Evolutionary conservation across 1,140 invertebrate genomes (phyloP), one percentile per base, ranked within the genome.

Genomic region (Pristionchus pacificus): DNA sequence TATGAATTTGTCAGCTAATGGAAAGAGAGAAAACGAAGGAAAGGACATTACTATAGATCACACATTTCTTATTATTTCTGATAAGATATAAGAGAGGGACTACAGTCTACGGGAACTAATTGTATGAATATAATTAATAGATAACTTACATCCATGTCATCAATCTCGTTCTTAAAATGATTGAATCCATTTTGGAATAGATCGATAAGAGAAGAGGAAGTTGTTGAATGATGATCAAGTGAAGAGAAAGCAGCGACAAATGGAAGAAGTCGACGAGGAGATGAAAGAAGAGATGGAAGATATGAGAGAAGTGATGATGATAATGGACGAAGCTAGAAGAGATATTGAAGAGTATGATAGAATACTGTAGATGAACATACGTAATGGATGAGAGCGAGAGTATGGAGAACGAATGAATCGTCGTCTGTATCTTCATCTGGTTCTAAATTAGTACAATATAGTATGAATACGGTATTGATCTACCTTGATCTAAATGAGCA

Each of bases 41-140:
- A n/a, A n/a, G n/a, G n/a, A n/a, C n/a, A n/a, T n/a, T n/a, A n/a
- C n/a, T n/a, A n/a, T n/a, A n/a, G n/a, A n/a, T n/a, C n/a, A n/a
- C n/a, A n/a, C n/a, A n/a, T n/a, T n/a, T n/a, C n/a, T 25, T 13
- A 61, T 61, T 61, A 13, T 61, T 61, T 13, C 6, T 61, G 13
- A 6, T 13, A 6, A 57, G 55, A 57, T 14, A 57, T 14, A n/a
- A 57, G 55, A 57, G 55, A 65, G 10, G 38, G n/a, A 28, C 62
- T 31, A 6, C 29, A 10, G 6, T 65, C 6, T 64, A 33, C 2
- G 69, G 28, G 57, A 58, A 71, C 29, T 71, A 65, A 29, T 62
- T 71, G 25, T n/a, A n/a, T n/a, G n/a, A n/a, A n/a, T n/a, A n/a
- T n/a, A n/a, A n/a, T n/a, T n/a, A n/a, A n/a, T n/a, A n/a, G n/a